Conservation (phyloP, 2,888 invertebrate species). For the Nysson spinosus region DNA sequence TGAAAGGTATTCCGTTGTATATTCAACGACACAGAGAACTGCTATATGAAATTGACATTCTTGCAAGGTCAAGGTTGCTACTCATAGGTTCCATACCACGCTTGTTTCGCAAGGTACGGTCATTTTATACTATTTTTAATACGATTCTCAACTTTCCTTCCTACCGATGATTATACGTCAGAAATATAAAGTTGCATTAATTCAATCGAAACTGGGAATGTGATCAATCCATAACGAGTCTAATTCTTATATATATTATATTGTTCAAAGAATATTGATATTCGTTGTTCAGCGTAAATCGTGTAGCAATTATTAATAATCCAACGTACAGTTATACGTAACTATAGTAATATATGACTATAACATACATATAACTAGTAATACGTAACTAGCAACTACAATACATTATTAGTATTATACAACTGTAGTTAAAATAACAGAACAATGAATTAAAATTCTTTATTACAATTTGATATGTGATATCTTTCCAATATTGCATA, state of each 20-base stretch:
- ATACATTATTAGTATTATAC: no score
- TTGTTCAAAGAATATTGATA: not conserved
- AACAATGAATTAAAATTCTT: no score
- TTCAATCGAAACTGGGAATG: not conserved
- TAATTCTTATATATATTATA: not conserved
- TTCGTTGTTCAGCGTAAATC: not conserved
- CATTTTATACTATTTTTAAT: conserved; percentile 11
- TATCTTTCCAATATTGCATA: no score
- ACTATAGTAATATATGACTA: no score
- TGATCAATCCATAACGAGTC: not conserved
- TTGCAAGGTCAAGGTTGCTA: not conserved
- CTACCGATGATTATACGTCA: not conserved
- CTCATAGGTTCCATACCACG: not conserved
- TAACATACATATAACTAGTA: no score
- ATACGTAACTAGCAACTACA: no score
- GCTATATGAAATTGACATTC: not conserved
- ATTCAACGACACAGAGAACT: not conserved
- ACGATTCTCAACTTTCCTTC: not conserved
- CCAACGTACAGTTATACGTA: no score
- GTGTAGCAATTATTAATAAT: not conserved
- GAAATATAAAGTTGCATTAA: not conserved
- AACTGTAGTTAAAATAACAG: no score
- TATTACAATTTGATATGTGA: no score
- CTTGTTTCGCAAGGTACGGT: not conserved
- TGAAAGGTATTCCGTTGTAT: not conserved